phyloP scores from a whole-genome alignment of 2,888 invertebrate species.

The Carabus problematicus region DNA sequence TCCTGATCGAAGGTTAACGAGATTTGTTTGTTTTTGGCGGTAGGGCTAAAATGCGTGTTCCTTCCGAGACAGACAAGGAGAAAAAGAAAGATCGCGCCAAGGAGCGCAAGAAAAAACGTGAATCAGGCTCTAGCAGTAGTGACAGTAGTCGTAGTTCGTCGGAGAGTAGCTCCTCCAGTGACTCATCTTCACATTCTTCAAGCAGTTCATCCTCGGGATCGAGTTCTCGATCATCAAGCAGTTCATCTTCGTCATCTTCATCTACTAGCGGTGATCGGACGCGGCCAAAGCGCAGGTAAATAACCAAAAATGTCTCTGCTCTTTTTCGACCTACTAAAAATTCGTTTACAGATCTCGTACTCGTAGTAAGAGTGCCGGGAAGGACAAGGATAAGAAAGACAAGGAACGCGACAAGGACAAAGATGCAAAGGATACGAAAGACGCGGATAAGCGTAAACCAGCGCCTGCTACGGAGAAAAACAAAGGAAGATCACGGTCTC shows the following conservation, averaged over 20 bases:
- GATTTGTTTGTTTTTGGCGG: constrained; percentile 41
- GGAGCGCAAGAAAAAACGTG: constrained; percentile 72
- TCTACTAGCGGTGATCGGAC: constrained; percentile 71
- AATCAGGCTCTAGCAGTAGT: constrained; percentile 81
- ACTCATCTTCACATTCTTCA: constrained; percentile 72
- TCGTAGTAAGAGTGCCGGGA: constrained; percentile 56
- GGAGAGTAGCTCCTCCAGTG: constrained; percentile 82
- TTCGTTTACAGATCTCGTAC: constrained; percentile 45
- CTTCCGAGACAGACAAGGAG: constrained; percentile 66
- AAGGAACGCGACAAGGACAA: constrained; percentile 56
- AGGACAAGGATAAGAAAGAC: constrained; percentile 60
- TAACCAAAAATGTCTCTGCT: constrained; percentile 43
- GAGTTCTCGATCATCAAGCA: constrained; percentile 62
- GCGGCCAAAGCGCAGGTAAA: constrained; percentile 70
- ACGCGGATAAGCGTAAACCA: constrained; percentile 53
- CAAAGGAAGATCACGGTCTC: constrained; percentile 66
- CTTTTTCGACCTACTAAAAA: constrained; percentile 25
- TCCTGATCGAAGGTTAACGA: too few relatives aligned
- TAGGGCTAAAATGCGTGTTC: constrained; percentile 80
- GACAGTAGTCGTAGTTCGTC: constrained; percentile 83
- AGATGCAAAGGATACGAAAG: constrained; percentile 53
- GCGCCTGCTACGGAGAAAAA: constrained; percentile 53
- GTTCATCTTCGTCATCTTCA: constrained; percentile 67
- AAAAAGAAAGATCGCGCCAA: constrained; percentile 67
- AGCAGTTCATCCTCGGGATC: constrained; percentile 76